Base-by-base conservation (phyloP, 1,140 invertebrate genomes). In the Lethocerus indicus region DNA sequence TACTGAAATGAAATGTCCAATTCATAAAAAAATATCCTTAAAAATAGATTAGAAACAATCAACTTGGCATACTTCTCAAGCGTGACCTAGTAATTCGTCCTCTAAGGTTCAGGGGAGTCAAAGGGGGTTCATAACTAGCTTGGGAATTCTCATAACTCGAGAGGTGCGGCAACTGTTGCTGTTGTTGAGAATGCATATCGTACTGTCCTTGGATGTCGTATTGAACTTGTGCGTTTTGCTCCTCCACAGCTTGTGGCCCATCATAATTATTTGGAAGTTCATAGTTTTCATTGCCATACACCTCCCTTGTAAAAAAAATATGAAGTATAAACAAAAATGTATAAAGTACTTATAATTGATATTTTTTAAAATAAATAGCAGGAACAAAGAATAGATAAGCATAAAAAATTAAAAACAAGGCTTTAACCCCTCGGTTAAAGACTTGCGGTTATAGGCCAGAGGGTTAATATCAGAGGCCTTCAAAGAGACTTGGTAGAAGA, bases 1-100 rank as follows among this genome's bases (percentile, higher is more conserved):
- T n/a, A n/a, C n/a, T n/a, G n/a, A n/a, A n/a, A n/a, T n/a, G n/a
- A n/a, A n/a, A n/a, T n/a, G n/a, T n/a, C n/a, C n/a, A 39, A 16
- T 39, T 7, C 37, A 9, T 5, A 39, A 39, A 39, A 39, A 14
- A 39, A 9, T 16, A 39, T 6, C n/a, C n/a, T 16, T 39, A 39
- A 39, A 7, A 41, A 41, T 21, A 4, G 13, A 3, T 41, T 3
- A 41, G 13, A 42, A 3, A 9, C 2, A 29, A 44, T 20, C 3
- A 54, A 48, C 32, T 13, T 6, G 36, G 46, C 47, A 47, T 62
- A 67, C 66, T 66, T 43, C 68, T 58, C 50, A 71, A 59, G 50
- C 69, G 60, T 20, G 70, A 67, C 49, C 69, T 61, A 6, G 69
- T 72, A 3, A 71, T 69, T 52, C 69, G 61, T 40, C 69, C 69